phyloP scores from a whole-genome alignment of 2,113 vertebrate genomes.

The Aegithalos caudatus region DNA sequence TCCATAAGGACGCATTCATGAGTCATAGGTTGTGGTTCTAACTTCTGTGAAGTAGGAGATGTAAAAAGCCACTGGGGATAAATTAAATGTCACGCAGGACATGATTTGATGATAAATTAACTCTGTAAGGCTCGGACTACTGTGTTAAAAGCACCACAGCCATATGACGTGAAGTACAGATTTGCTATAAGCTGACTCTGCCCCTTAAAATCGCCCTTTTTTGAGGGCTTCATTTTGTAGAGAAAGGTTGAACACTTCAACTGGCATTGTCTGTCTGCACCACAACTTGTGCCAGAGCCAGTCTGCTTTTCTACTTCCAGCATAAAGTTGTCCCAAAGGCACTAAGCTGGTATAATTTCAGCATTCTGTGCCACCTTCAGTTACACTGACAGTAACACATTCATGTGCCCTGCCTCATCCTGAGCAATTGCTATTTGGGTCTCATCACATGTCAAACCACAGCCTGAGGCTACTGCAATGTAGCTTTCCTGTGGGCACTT shows the following conservation, averaged over 20 bases:
- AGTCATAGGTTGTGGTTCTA: background rate
- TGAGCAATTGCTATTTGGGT: background rate
- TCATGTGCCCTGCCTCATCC: background rate
- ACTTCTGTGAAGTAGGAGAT: background rate
- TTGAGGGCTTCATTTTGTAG: background rate
- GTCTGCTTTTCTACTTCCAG: background rate
- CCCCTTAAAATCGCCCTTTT: background rate
- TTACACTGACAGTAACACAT: background rate
- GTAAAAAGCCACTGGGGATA: background rate
- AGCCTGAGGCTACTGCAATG: background rate
- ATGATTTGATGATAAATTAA: background rate
- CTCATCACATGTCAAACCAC: background rate
- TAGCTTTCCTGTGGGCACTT: background rate
- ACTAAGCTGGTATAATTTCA: background rate
- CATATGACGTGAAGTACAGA: accelerated
- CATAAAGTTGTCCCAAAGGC: background rate
- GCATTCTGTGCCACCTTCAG: background rate
- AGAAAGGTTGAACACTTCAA: background rate
- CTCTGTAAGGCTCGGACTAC: background rate
- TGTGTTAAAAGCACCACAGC: background rate
- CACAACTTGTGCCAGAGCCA: background rate
- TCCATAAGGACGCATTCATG: background rate
- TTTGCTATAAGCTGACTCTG: background rate
- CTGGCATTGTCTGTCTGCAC: background rate
- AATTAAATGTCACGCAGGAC: background rate